phyloP scores from a whole-genome alignment of 2,797 vertebrate species.

The Anomalospiza imberbis region DNA sequence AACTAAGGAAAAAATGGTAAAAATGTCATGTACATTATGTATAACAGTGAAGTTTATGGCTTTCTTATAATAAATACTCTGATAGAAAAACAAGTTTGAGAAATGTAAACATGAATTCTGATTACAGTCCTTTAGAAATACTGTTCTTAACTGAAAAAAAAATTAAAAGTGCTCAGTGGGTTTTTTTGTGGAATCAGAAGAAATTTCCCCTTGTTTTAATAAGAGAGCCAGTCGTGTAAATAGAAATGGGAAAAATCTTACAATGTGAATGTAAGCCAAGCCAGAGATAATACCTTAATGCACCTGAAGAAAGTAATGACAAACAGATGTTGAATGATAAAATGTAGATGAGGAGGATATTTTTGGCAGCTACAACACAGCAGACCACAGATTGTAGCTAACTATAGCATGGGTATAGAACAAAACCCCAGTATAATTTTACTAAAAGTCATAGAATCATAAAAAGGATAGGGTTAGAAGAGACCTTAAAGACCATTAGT shows the following conservation, averaged over 20 bases:
- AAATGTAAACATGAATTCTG: neutral
- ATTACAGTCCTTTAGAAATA: neutral
- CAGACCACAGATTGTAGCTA: no score
- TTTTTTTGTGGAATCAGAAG: neutral
- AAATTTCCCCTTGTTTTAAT: neutral
- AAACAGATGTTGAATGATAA: no score
- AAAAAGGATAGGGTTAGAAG: neutral
- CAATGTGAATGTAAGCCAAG: no score
- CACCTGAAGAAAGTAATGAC: no score
- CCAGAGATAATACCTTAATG: no score
- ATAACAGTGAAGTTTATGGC: neutral
- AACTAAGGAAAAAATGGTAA: neutral
- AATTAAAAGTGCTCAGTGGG: fast-evolving
- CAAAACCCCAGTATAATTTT: neutral
- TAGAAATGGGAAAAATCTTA: no score
- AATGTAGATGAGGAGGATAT: no score
- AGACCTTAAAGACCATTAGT: no score
- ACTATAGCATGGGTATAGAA: neutral
- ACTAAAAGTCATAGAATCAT: neutral
- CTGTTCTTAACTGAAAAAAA: neutral
- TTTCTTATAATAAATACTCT: neutral
- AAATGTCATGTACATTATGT: neutral
- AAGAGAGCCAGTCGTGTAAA: no score
- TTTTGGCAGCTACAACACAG: no score
- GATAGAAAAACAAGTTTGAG: neutral